These are phyloP conservation scores for Halictus ligatus DNA, from an alignment of 2,888 invertebrate species.

Conservation along the genomic window DNA sequence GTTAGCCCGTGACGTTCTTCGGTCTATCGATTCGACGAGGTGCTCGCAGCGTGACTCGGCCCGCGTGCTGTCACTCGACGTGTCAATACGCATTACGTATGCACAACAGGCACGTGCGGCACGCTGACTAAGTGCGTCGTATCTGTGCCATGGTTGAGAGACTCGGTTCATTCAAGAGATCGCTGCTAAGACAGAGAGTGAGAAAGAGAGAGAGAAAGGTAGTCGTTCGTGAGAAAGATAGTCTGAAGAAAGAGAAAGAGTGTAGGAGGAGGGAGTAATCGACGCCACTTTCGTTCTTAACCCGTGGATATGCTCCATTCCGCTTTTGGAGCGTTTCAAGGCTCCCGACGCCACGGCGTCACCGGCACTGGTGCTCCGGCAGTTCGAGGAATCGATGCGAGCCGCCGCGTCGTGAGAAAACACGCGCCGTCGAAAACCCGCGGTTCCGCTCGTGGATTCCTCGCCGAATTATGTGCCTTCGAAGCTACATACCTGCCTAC, in stretches of 20 bases:
- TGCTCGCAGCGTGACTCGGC: slow-evolving; percentile 46
- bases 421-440: slow-evolving; percentile 9
- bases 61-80: slow-evolving; percentile 62
- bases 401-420: slow-evolving; percentile 27
- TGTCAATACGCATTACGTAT: slow-evolving; percentile 71
- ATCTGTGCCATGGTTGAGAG: slow-evolving; percentile 57
- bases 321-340: slow-evolving; percentile 51
- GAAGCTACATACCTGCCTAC: slow-evolving; percentile 6
- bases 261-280: slow-evolving; percentile 24
- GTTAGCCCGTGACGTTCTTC: not conserved
- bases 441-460: slow-evolving; percentile 6
- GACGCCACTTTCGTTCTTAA: slow-evolving; percentile 55
- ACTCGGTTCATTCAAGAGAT: slow-evolving; percentile 68
- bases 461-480: not conserved
- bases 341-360: slow-evolving; percentile 15
- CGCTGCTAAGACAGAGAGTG: not conserved
- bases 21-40: slow-evolving; percentile 52
- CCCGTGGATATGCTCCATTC: slow-evolving; percentile 27
- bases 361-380: slow-evolving; percentile 6
- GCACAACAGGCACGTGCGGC: slow-evolving; percentile 71
- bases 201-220: not conserved
- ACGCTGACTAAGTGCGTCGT: slow-evolving; percentile 64
- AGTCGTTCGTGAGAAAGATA: not conserved
- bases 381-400: slow-evolving; percentile 42
- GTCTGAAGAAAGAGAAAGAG: not conserved